Evolutionary conservation across 2,888 invertebrate species (phyloP), one percentile per base, ranked within the genome.

Genomic region (Apodemia zela): DNA sequence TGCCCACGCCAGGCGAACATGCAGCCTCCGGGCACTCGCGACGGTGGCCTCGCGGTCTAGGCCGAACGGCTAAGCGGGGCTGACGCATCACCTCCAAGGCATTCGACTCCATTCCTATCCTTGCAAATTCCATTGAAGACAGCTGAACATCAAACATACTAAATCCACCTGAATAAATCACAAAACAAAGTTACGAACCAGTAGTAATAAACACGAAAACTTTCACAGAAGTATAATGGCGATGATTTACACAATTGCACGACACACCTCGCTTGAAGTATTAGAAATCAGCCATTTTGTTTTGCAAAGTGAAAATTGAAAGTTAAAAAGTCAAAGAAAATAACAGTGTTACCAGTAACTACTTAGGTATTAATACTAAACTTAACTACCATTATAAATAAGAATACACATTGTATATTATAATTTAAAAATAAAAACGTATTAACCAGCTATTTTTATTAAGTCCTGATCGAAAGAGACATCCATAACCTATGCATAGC

Each of bases 121-220:
- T 67, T 69, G 65, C 65, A 63, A 65, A 64, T 69, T 71, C 73
- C 74, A 70, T 68, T 68, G 73, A 63, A 65, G 75, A 69, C 71
- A 75, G 81, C 83, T 85, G 85, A 75, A 86, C 82, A 85, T 81
- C 83, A 84, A 83, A 81, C 77, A 85, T 84, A 82, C 80, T 85
- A 82, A 84, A 85, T 89, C 80, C 90, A 89, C 88, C 84, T 87
- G 86, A 89, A 82, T 78, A 81, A 82, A 88, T 82, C 89, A 89
- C 89, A 90, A 90, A 81, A 87, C 86, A 89, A 89, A 84, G 90
- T 90, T 90, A 90, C 90, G 90, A 86, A 90, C 90, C 90, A 90
- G 90, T 75, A 80, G 89, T 75, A 80, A 74, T 80, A 82, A 81
- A 87, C 90, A 90, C 89, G 87, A 78, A 80, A 87, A 87, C 87